phyloP scores from a whole-genome alignment of 2,888 invertebrate genomes.

The Tenthredo notha region DNA sequence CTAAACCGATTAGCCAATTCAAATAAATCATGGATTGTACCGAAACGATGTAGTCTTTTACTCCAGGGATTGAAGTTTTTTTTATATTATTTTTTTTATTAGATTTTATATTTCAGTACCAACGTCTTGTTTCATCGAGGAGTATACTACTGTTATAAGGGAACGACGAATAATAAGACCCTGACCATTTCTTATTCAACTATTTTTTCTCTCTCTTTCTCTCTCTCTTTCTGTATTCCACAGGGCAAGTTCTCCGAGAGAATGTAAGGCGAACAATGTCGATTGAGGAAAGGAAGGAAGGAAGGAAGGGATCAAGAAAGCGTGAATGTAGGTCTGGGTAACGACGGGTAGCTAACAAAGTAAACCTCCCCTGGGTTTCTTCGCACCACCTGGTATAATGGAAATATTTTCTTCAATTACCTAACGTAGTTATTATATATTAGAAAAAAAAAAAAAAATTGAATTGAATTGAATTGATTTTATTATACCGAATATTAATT shows the following conservation, averaged over 20 bases:
- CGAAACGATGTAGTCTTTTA: background rate
- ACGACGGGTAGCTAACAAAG: background rate
- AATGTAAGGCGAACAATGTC: background rate
- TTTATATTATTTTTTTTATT: background rate
- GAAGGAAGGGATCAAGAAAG: slow-evolving; percentile 20
- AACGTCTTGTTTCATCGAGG: background rate
- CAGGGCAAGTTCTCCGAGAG: background rate
- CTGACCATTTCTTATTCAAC: background rate
- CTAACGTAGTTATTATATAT: background rate
- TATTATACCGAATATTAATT: too few relatives aligned
- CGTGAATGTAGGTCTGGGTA: slow-evolving; percentile 1
- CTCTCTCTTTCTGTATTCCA: background rate
- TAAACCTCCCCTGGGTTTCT: background rate
- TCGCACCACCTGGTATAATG: background rate
- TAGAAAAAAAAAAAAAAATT: too few relatives aligned
- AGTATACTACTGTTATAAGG: background rate
- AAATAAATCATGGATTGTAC: background rate
- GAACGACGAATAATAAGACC: background rate
- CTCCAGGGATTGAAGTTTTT: background rate
- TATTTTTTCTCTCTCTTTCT: too few relatives aligned
- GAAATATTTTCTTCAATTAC: background rate
- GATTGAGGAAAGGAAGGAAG: background rate
- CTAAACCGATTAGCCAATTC: slow-evolving; percentile 8
- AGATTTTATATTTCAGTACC: background rate
- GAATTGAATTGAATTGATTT: too few relatives aligned